A percentile compares a stretch with the other conserved stretches of the same genome.
Conservation (phyloP, 2,888 invertebrate genomes). For the Lasioglossum calceatum region DNA sequence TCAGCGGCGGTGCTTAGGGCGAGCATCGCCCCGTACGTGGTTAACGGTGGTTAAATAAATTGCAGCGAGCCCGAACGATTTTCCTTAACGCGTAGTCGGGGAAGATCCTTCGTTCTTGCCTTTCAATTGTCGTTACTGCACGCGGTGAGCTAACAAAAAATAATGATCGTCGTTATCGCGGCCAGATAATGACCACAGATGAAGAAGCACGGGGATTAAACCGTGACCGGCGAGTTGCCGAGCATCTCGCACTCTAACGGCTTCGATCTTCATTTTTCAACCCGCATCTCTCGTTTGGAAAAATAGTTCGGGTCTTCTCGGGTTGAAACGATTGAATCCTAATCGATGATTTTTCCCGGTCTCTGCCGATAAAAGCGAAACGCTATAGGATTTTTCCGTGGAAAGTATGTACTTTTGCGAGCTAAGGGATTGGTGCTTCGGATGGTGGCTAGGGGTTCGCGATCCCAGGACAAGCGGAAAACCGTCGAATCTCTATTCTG, state of each 20-base stretch:
- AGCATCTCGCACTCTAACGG: constrained; percentile 32
- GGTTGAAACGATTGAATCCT: background rate
- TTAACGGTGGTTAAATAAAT: constrained; percentile 1
- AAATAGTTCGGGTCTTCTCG: constrained; percentile 22
- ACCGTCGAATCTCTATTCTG: constrained; percentile 34
- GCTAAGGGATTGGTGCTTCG: background rate
- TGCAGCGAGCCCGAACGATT: constrained; percentile 39
- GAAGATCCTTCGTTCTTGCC: constrained; percentile 55
- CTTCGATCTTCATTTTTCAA: constrained; percentile 33
- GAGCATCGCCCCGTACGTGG: background rate
- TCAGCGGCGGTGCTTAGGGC: background rate
- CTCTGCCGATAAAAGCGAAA: background rate
- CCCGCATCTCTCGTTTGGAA: constrained; percentile 26
- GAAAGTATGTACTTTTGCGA: background rate
- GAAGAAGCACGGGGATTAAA: constrained; percentile 37
- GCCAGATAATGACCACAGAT: constrained; percentile 75
- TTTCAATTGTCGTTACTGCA: constrained; percentile 58
- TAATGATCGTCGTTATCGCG: constrained; percentile 79
- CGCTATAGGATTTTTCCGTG: background rate
- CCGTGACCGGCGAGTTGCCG: constrained; percentile 56
- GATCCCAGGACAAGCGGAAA: background rate
- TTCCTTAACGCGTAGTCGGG: constrained; percentile 50
- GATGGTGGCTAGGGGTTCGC: background rate
- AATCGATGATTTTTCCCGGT: background rate
- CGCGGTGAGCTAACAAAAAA: constrained; percentile 75